Evolutionary conservation across 2,888 invertebrate genomes (phyloP), one percentile per base, ranked within the genome.

Genomic region (Drosophila koepferae): DNA sequence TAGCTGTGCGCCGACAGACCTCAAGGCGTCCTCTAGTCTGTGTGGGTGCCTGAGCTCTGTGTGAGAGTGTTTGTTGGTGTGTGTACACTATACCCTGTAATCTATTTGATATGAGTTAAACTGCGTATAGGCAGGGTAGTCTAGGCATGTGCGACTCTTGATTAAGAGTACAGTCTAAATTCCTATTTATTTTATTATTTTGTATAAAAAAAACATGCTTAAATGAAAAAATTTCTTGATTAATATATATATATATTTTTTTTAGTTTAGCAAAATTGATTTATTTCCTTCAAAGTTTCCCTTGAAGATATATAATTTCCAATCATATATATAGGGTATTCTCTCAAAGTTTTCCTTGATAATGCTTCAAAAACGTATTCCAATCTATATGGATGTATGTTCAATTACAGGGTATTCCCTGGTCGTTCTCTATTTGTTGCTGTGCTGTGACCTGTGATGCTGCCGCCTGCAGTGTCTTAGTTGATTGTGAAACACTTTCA

Each of bases 401-500:
- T 40, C 16, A 7, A 14, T 16, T 43, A 23, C 28, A 51, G 60
- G 53, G 51, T 51, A 14, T 53, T 18, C 51, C 12, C 20, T n/a
- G 28, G 16, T 49, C 31, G 9, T 7, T 44, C n/a, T 34, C 16
- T 18, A 5, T 3, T 20, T 6, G 38, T 40, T 16, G 36, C 20
- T 34, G 10, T 16, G 16, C 48, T 36, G 40, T 54, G 48, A 59
- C 67, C 44, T 85, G 71, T 88, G 78, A 86, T 73, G 86, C 80
- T 86, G 86, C 90, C 87, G 90, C 78, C 86, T 49, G 56, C 77
- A 61, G 53, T 76, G 90, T 84, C 81, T 84, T 51, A 63, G 76
- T 82, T 74, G 86, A 90, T 90, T 90, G 83, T 90, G 83, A 80
- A 85, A 88, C 88, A 90, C 88, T 88, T 88, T 90, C 90, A 79